Evolutionary conservation across 2,113 vertebrate species (phyloP).

Genomic region (Lethenteron reissneri): DNA sequence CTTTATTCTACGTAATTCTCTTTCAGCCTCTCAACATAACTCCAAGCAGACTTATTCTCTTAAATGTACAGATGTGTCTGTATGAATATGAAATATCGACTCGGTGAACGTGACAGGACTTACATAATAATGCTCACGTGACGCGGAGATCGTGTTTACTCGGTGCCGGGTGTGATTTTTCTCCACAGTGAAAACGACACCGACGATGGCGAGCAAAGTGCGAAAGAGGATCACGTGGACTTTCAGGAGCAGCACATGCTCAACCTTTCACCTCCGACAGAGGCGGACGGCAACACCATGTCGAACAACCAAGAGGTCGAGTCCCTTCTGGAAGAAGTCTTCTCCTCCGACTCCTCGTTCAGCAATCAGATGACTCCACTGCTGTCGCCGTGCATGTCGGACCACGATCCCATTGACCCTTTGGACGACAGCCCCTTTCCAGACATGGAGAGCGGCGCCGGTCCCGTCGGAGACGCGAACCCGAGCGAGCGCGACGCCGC

Average conservation of each 20-base stretch:
- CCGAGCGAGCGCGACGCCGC: neutral
- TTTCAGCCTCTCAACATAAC: too few relatives aligned
- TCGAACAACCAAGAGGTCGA: neutral
- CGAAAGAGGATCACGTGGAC: neutral
- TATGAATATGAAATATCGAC: too few relatives aligned
- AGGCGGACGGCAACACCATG: conserved; percentile 1
- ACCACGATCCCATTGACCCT: neutral
- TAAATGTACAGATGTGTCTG: too few relatives aligned
- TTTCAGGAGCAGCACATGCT: neutral
- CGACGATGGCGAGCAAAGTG: neutral
- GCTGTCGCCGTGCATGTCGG: conserved; percentile 1
- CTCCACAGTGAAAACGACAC: too few relatives aligned
- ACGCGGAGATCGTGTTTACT: too few relatives aligned
- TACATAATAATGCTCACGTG: too few relatives aligned
- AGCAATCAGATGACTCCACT: neutral
- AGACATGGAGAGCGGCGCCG: conserved; percentile 1
- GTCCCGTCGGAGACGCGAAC: neutral
- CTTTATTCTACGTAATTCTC: too few relatives aligned
- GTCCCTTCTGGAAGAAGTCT: neutral
- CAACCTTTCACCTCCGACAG: conserved; percentile 3
- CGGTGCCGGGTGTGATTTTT: too few relatives aligned
- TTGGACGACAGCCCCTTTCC: neutral
- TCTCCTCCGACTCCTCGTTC: neutral
- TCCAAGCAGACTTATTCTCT: too few relatives aligned
- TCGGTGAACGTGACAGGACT: too few relatives aligned